These are phyloP conservation scores for Pipa parva DNA, from an alignment of 2,113 vertebrate species.

Conservation along the genomic window DNA sequence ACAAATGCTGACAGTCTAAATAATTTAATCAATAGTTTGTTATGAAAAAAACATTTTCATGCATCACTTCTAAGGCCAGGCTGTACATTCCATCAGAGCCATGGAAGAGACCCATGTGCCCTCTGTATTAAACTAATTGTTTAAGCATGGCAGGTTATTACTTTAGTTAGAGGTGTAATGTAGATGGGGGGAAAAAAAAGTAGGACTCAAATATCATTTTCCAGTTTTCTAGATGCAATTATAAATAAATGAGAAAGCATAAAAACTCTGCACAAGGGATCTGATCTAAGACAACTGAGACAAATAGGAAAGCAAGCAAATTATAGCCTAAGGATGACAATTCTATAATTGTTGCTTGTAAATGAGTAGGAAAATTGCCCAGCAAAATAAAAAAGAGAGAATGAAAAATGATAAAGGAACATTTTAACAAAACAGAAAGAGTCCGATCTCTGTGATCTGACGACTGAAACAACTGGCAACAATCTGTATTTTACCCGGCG, in stretches of 20 bases:
- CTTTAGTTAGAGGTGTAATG: constrained; percentile 48
- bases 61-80: constrained; percentile 46
- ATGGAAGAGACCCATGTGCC: constrained; percentile 47
- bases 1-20: constrained; percentile 2
- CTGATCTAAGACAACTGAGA: constrained; percentile 43
- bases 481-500: no score
- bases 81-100: constrained; percentile 46
- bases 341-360: constrained; percentile 48
- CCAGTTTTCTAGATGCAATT: constrained; percentile 56
- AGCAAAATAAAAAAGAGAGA: constrained; percentile 47
- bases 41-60: constrained; percentile 40
- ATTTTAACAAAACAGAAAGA: no score
- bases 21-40: constrained; percentile 17
- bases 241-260: constrained; percentile 54
- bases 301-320: constrained; percentile 33
- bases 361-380: constrained; percentile 53
- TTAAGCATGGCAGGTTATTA: constrained; percentile 56
- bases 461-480: no score
- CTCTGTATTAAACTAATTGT: constrained; percentile 54
- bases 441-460: no score
- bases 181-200: constrained; percentile 44
- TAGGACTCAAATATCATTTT: constrained; percentile 55
- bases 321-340: constrained; percentile 47
- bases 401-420: no score
- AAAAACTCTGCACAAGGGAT: constrained; percentile 49